Base-by-base conservation (phyloP, 2,797 vertebrate genomes). In the Falco cherrug region DNA sequence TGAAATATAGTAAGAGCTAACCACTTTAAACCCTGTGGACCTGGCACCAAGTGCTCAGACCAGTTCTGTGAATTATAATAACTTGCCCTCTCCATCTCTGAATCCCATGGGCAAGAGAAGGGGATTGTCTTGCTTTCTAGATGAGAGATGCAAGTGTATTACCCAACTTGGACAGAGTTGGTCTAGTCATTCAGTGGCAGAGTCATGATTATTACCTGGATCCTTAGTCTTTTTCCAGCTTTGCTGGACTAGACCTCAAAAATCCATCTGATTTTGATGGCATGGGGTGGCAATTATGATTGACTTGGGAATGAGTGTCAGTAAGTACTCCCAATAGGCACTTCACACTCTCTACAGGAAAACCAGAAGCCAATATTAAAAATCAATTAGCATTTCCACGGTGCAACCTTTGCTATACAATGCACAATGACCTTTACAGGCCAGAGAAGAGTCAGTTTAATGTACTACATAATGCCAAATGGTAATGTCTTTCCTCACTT, bases 381-480 rank as follows among this genome's bases (percentile, higher is more conserved):
- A 92, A 90, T 87, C 88, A 95, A 83, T 96, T 89, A 92, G 68
- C 53, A 88, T 92, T 97, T 95, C 75, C 71, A 75, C 37, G 68
- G 69, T 5, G 10, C 59, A 91, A 54, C 81, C 84, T 89, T 93
- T 97, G 75, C 65, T 74, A 33, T 87, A 65, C 82, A 86, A 89
- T 45, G 59, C 69, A 87, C 67, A 71, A 63, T 95, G 89, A 96
- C 95, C 95, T 94, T 97, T 96, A 84, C 5, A 93, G 89, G 78
- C 71, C 78, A 70, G 84, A 82, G 71, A 90, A 92, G 81, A 94
- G 76, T 87, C 59, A 51, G n/a, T 91, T 96, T 95, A 97, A 97
- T 92, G 76, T 81, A 94, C 81, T 93, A 63, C 68, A 75, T 95
- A 95, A 95, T 95, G 88, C 89, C 97, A 94, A 65, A 56, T 94